A percentile compares a stretch with the other conserved stretches of the same genome.
phyloP scores from a whole-genome alignment of 1,140 invertebrate species.

The Drosophila burlai region DNA sequence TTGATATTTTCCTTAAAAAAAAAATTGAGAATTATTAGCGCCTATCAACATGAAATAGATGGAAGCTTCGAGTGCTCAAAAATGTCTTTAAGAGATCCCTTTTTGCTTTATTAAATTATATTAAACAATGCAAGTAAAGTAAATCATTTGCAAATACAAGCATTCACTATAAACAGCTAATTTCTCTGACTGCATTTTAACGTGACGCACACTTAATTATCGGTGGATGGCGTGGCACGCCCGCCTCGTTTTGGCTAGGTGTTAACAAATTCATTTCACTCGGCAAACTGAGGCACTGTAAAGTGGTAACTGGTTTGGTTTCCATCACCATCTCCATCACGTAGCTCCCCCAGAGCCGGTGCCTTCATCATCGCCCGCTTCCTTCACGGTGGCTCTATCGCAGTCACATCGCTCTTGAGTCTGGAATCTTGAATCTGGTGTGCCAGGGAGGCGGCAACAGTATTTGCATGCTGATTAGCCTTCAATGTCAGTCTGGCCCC shows the following conservation, averaged over 20 bases:
- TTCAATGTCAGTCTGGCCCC: conserved; percentile 52
- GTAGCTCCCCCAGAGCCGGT: conserved; percentile 17
- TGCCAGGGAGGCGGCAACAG: conserved; percentile 72
- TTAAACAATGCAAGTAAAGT: neutral
- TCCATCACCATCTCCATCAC: conserved; percentile 30
- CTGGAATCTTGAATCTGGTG: conserved; percentile 54
- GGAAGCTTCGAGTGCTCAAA: too few species aligned
- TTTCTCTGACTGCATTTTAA: conserved; percentile 26
- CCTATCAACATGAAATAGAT: too few species aligned
- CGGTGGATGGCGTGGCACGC: conserved; percentile 56
- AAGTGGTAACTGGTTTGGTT: conserved; percentile 75
- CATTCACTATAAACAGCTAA: neutral
- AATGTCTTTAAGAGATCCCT: too few species aligned
- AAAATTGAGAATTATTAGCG: too few species aligned
- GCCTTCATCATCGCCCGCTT: conserved; percentile 11
- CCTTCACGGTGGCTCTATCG: conserved; percentile 62
- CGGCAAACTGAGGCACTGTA: conserved; percentile 56
- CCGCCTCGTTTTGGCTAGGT: conserved; percentile 61
- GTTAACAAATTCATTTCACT: conserved; percentile 84
- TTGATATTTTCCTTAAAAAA: too few species aligned
- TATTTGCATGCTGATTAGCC: conserved; percentile 84
- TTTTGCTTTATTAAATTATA: too few species aligned
- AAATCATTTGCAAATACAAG: neutral
- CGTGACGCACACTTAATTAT: conserved; percentile 76
- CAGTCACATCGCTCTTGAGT: conserved; percentile 73